Conservation (phyloP, 2,888 invertebrate species). For the Amblyjoppa proteus region DNA sequence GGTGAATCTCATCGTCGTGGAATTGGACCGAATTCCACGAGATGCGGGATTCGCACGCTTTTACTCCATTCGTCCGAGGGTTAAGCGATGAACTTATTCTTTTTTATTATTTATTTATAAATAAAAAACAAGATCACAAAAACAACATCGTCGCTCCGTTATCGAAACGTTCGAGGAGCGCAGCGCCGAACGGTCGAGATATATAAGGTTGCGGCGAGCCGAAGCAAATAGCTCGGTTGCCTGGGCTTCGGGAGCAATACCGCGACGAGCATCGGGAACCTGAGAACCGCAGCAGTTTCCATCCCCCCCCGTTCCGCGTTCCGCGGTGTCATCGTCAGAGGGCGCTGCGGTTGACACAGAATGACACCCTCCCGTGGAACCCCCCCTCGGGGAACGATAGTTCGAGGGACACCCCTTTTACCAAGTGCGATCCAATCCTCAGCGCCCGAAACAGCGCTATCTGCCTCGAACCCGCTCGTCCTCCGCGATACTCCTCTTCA, state of each 20-base stretch:
- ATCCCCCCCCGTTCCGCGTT: conserved; percentile 82
- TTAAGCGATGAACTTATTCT: background rate
- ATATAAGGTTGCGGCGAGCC: conserved; percentile 46
- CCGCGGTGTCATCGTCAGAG: conserved; percentile 84
- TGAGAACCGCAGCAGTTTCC: conserved; percentile 68
- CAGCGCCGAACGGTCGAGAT: background rate
- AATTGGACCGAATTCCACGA: no score
- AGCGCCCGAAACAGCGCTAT: conserved; percentile 60
- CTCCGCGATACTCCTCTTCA: conserved; percentile 65
- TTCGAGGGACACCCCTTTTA: conserved; percentile 49
- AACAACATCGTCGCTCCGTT: conserved; percentile 17
- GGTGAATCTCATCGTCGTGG: no score
- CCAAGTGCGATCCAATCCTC: conserved; percentile 56
- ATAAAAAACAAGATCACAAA: conserved; percentile 13
- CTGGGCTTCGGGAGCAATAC: conserved; percentile 64
- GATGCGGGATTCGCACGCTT: no score
- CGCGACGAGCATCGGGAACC: conserved; percentile 48
- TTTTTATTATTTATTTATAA: background rate
- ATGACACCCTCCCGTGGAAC: conserved; percentile 79
- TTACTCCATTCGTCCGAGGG: background rate
- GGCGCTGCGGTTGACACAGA: conserved; percentile 84
- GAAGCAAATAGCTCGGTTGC: conserved; percentile 62
- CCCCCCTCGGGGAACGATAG: conserved; percentile 11
- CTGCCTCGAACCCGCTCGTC: conserved; percentile 56
- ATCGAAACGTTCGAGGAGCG: conserved; percentile 1